Base-by-base conservation (phyloP, 2,888 invertebrate genomes). In the Cantharis lateralis region DNA sequence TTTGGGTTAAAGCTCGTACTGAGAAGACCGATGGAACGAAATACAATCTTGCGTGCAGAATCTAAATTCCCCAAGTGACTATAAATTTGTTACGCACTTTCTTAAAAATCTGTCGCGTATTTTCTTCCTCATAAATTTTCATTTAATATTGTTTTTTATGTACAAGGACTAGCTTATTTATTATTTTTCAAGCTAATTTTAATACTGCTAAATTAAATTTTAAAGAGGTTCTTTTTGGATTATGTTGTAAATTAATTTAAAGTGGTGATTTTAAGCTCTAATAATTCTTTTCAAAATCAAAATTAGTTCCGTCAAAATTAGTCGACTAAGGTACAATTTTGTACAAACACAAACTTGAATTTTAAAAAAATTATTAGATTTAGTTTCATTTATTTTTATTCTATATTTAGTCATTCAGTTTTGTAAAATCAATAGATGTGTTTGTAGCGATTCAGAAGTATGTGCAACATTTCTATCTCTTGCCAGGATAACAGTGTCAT, bases 71-170 rank as follows among this genome's bases (percentile, higher is more conserved):
- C 79, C 76, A 68, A 74, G 75, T 75, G 80, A 76, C 78, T 77
- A 76, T 80, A 80, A 80, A 80, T 80, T 77, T 79, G 72, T 77
- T 79, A 77, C 76, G 72, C 74, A 77, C 76, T 76, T 79, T 75
- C 79, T 74, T 68, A 74, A 80, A 80, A 80, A 77, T 70, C 77
- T 78, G 76, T 78, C 75, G 68, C 75, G 75, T 66, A 48, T 72
- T 75, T 75, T 78, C 78, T 78, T 75, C 20, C 61, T 71, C 28
- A 78, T 78, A 75, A 78, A 77, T 74, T 72, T 74, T 72, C 71
- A 77, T 77, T 77, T 77, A 68, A 71, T 68, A 71, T 77, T 69
- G 68, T 71, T 69, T 70, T 71, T 66, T 74, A 66, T 28, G 66
- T 70, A 70, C 18, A 71, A 71, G 70, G 74, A 78, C 74, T 75